These are phyloP conservation scores for Papilio gigon DNA, from an alignment of 2,888 invertebrate genomes.

Conservation along the genomic window DNA sequence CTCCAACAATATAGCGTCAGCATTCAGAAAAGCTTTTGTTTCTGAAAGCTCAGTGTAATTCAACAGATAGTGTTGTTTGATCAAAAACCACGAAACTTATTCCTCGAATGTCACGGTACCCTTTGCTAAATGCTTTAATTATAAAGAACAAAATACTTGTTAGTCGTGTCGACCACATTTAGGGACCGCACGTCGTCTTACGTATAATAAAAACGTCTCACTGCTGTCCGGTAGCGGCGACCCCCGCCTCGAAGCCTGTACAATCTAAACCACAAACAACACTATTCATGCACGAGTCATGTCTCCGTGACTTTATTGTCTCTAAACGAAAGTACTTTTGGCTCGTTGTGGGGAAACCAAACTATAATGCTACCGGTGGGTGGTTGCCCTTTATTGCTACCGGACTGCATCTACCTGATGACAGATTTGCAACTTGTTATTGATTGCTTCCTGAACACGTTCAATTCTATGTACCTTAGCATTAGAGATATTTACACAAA, in stretches of 20 bases:
- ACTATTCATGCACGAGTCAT: slow-evolving; percentile 57
- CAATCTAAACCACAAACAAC: slow-evolving; percentile 77
- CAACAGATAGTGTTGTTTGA: slow-evolving; percentile 17
- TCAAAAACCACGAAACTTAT: slow-evolving; percentile 24
- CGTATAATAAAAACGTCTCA: slow-evolving; percentile 64
- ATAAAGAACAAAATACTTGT: slow-evolving; percentile 56
- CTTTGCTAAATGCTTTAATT: slow-evolving; percentile 56
- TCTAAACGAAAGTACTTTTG: slow-evolving; percentile 56
- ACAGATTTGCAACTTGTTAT: slow-evolving; percentile 71
- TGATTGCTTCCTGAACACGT: slow-evolving; percentile 59
- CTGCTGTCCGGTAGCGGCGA: slow-evolving; percentile 73
- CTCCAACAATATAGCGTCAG: slow-evolving; percentile 2
- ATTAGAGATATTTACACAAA: neutral
- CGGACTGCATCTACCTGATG: slow-evolving; percentile 62
- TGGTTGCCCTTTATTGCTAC: slow-evolving; percentile 57
- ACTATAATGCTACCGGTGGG: slow-evolving; percentile 77
- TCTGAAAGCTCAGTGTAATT: neutral
- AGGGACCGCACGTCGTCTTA: slow-evolving; percentile 69
- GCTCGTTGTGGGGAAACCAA: slow-evolving; percentile 70
- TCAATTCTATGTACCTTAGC: slow-evolving; percentile 6
- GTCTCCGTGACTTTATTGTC: slow-evolving; percentile 56
- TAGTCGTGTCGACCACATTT: slow-evolving; percentile 65
- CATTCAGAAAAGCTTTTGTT: slow-evolving; percentile 11
- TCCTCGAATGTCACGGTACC: slow-evolving; percentile 47
- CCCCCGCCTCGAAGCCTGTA: slow-evolving; percentile 62